Percentiles rank a stretch among this genome's conserved stretches.
Evolutionary conservation across 2,113 vertebrate species (phyloP).

Genomic region (Stictonetta naevosa): DNA sequence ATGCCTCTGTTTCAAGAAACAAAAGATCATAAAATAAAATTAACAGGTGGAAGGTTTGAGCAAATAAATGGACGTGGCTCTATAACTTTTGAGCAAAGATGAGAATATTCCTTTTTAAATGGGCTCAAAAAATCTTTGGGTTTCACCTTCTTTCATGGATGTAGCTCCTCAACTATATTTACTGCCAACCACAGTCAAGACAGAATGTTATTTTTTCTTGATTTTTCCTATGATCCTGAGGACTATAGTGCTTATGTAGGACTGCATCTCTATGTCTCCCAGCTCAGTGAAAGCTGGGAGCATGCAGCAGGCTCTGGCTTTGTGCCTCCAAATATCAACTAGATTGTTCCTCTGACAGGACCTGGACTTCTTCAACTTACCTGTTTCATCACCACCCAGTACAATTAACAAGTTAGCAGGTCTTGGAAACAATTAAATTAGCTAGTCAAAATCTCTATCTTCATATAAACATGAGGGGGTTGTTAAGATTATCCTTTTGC

Average conservation of each 20-base stretch:
- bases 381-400: neutral
- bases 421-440: neutral
- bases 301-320: neutral
- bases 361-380: neutral
- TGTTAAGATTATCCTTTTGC: neutral
- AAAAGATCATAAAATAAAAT: neutral
- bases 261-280: neutral
- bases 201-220: neutral
- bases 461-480: neutral
- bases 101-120: neutral
- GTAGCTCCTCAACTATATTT: neutral
- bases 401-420: neutral
- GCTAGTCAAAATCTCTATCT: neutral
- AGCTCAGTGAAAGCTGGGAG: neutral
- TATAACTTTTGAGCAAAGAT: neutral
- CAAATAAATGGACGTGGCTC: neutral
- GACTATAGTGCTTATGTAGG: rapidly evolving
- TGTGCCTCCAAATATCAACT: neutral
- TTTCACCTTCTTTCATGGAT: neutral
- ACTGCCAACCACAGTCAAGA: neutral
- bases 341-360: neutral
- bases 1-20: neutral
- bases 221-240: neutral
- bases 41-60: neutral
- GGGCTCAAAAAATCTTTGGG: neutral